A percentile compares a stretch with the other conserved stretches of the same genome.
Conservation (phyloP, 2,113 vertebrate species). For the Taxidea taxus region DNA sequence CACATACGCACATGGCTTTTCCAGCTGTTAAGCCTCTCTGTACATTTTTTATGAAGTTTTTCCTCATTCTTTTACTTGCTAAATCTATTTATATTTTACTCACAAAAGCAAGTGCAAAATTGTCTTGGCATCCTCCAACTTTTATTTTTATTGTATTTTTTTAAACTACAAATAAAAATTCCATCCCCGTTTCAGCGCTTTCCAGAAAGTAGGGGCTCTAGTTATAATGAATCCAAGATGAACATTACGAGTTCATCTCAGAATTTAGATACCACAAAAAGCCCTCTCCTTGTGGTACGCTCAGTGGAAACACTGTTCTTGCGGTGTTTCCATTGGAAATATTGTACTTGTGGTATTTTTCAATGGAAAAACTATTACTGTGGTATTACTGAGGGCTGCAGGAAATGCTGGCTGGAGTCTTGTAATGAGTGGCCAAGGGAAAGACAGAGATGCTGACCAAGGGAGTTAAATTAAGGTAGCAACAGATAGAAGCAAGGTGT, state of each 20-base stretch:
- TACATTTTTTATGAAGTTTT: conserved; percentile 82
- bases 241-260: conserved; percentile 83
- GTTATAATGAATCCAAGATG: conserved; percentile 86
- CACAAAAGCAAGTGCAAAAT: conserved; percentile 86
- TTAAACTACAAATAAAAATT: conserved; percentile 83
- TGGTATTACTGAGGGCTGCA: conserved; percentile 63
- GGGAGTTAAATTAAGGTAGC: conserved; percentile 75
- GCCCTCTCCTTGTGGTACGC: conserved; percentile 79
- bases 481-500: conserved; percentile 43
- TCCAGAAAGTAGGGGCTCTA: conserved; percentile 73
- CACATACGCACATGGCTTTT: conserved; percentile 68
- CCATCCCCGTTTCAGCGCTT: conserved; percentile 76
- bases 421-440: conserved; percentile 73
- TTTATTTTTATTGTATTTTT: conserved; percentile 85
- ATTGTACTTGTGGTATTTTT: conserved; percentile 83
- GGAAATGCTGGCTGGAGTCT: conserved; percentile 81
- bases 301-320: conserved; percentile 78
- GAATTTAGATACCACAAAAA: conserved; percentile 85
- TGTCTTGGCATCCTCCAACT: conserved; percentile 79
- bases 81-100: conserved; percentile 87
- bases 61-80: conserved; percentile 77
- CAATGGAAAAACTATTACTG: conserved; percentile 83
- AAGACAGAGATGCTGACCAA: conserved; percentile 56
- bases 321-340: conserved; percentile 84
- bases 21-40: conserved; percentile 83